These are phyloP conservation scores for Sphaerodactylus townsendi DNA, from an alignment of 2,113 vertebrate genomes.

Conservation along the genomic window DNA sequence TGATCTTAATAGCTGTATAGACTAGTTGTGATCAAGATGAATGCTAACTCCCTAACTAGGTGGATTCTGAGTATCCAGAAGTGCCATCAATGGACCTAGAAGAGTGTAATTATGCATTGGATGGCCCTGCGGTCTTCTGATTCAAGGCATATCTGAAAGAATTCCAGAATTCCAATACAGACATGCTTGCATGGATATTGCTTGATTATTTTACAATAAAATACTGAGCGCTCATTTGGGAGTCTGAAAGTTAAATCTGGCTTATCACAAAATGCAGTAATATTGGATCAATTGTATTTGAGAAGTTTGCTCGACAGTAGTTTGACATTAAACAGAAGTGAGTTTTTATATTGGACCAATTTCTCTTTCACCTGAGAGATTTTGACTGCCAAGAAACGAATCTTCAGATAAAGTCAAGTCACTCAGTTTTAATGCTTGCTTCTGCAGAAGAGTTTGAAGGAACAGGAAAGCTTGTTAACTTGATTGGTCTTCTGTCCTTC, in stretches of 20 bases:
- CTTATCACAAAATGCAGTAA: not conserved
- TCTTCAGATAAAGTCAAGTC: too few relatives aligned
- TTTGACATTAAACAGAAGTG: not conserved
- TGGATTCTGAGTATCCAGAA: not conserved
- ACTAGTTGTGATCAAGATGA: not conserved
- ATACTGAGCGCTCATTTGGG: not conserved
- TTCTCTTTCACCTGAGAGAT: too few relatives aligned
- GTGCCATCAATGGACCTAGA: too few relatives aligned
- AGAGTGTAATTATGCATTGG: too few relatives aligned
- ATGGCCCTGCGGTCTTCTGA: not conserved
- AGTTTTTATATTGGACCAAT: too few relatives aligned
- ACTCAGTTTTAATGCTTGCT: too few relatives aligned
- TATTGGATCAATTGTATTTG: not conserved
- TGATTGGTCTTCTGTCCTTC: too few relatives aligned
- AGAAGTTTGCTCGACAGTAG: not conserved
- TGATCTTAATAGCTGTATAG: too few relatives aligned
- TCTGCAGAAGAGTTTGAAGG: too few relatives aligned
- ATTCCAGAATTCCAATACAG: not conserved
- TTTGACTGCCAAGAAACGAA: too few relatives aligned
- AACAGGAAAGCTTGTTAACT: too few relatives aligned
- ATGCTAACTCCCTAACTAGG: too few relatives aligned
- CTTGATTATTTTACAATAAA: not conserved
- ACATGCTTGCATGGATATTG: constrained; percentile 20
- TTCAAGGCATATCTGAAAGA: not conserved
- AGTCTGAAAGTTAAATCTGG: not conserved